phyloP scores from a whole-genome alignment of 2,888 invertebrate species.

The Chironomus tentans region DNA sequence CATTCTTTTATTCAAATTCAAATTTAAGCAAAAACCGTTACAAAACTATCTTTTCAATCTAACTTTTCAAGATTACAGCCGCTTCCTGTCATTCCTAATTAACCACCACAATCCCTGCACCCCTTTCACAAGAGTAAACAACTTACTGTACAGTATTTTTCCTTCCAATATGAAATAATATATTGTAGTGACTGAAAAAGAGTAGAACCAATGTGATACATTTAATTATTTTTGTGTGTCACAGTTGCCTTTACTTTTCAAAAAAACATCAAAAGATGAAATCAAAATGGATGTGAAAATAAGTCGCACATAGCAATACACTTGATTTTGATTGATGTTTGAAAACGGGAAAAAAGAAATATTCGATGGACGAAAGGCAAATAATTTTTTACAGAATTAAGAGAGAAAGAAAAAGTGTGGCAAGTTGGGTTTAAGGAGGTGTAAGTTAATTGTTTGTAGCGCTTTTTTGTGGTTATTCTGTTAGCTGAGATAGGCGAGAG shows the following conservation, averaged over 20 bases:
- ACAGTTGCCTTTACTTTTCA: not conserved
- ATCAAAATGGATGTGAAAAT: not conserved
- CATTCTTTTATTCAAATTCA: too few species aligned
- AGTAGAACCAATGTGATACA: not conserved
- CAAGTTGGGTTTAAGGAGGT: not conserved
- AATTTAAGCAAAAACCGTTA: too few species aligned
- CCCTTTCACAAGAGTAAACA: too few species aligned
- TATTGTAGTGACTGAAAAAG: not conserved
- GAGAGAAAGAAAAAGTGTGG: not conserved
- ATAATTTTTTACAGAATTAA: not conserved
- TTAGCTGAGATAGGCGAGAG: too few species aligned
- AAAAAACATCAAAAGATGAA: not conserved
- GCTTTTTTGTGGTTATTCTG: too few species aligned
- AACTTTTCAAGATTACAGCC: too few species aligned
- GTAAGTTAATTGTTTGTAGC: too few species aligned
- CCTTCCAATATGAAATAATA: too few species aligned
- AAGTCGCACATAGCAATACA: not conserved
- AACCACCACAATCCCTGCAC: too few species aligned
- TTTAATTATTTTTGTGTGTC: not conserved
- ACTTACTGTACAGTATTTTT: too few species aligned
- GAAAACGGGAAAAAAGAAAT: not conserved
- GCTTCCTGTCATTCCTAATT: too few species aligned
- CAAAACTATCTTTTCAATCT: too few species aligned
- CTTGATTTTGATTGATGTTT: not conserved
- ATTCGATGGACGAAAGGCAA: not conserved